A percentile compares a stretch with the other conserved stretches of the same genome.
phyloP scores from a whole-genome alignment of 2,797 vertebrate genomes.

The Taeniopygia guttata region DNA sequence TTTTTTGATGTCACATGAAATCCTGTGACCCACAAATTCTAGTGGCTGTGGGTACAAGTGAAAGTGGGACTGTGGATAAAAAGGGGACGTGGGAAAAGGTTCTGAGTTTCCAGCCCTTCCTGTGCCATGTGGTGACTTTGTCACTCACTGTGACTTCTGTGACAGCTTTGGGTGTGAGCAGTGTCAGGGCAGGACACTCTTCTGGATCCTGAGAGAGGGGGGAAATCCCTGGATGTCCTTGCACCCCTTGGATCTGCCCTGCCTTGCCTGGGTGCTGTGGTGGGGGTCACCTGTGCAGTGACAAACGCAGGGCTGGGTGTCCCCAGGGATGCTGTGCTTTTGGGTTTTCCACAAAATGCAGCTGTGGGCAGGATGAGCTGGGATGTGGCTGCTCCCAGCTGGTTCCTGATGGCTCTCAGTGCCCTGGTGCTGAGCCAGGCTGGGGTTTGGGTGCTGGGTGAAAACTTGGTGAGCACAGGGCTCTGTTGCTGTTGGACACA shows the following conservation, averaged over 20 bases:
- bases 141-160: background rate
- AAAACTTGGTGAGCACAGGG: background rate
- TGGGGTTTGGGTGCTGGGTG: background rate
- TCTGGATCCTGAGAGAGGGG: background rate
- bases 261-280: rapidly evolving
- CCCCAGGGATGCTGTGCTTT: background rate
- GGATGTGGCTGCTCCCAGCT: background rate
- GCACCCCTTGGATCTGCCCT: background rate
- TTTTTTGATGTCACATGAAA: rapidly evolving
- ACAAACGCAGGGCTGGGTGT: background rate
- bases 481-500: too few relatives aligned
- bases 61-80: background rate
- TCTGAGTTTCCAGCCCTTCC: background rate
- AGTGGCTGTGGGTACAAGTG: background rate
- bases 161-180: background rate
- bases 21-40: background rate
- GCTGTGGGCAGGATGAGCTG: background rate
- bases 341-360: background rate
- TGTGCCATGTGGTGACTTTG: rapidly evolving
- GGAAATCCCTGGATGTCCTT: background rate
- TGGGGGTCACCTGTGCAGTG: background rate
- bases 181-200: background rate
- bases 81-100: rapidly evolving
- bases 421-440: background rate
- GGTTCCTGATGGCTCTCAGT: background rate